phyloP scores from a whole-genome alignment of 1,140 invertebrate species.

The Zeugodacus cucurbitae region DNA sequence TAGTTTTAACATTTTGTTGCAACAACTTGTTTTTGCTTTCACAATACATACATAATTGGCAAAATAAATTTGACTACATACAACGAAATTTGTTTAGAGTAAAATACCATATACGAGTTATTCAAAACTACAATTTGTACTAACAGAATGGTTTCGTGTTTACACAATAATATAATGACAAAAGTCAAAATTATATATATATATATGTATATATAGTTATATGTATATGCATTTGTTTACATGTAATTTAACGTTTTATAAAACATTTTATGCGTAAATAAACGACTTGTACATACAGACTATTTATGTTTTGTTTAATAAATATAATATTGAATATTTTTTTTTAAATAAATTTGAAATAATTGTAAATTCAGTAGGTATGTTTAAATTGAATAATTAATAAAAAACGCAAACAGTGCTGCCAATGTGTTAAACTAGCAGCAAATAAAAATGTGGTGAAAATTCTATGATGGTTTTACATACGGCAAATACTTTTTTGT shows the following conservation, averaged over 20 bases:
- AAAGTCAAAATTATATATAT: slow-evolving; percentile 4
- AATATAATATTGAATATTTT: not conserved
- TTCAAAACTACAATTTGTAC: slow-evolving; percentile 2
- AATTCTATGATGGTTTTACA: no score
- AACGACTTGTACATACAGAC: not conserved
- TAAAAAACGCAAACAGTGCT: not conserved
- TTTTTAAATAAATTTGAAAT: not conserved
- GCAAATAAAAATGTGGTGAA: no score
- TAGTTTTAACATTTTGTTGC: not conserved
- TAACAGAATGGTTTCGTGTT: not conserved
- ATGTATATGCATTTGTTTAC: no score
- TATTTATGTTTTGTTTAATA: not conserved
- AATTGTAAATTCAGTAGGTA: not conserved
- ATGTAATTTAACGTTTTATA: not conserved
- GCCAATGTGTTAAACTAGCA: no score
- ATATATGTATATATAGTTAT: not conserved
- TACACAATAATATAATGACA: slow-evolving; percentile 27
- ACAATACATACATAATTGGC: not conserved
- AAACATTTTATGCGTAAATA: not conserved
- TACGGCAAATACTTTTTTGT: not conserved
- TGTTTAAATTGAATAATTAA: not conserved
- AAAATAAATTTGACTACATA: slow-evolving; percentile 10
- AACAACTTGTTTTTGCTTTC: not conserved
- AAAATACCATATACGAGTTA: not conserved
- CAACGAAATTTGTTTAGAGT: not conserved